Percentiles rank a stretch among this genome's conserved stretches.
These are phyloP conservation scores for Drosophila nigricruria DNA, from an alignment of 2,888 invertebrate genomes.

Conservation along the genomic window DNA sequence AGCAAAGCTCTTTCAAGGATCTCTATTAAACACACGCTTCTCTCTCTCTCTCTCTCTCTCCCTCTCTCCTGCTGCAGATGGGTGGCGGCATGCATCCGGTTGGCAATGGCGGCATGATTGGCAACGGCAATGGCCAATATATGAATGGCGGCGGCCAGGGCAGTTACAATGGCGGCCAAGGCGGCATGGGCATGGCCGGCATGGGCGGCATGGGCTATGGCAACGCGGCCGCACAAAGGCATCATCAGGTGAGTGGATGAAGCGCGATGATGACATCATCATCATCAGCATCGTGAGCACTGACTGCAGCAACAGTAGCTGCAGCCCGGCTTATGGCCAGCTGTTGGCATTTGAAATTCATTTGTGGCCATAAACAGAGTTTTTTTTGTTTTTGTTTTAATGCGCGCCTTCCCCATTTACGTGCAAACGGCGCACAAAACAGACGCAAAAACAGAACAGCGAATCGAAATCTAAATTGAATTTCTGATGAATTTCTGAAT, in stretches of 20 bases:
- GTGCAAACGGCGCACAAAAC: constrained; percentile 22
- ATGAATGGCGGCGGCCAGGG: constrained; percentile 81
- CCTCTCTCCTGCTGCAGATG: constrained; percentile 72
- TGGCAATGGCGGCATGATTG: constrained; percentile 77
- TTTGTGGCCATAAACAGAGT: constrained; percentile 55
- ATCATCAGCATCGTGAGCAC: not conserved
- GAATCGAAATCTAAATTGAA: constrained; percentile 26
- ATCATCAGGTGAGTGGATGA: constrained; percentile 84
- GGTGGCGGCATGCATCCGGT: constrained; percentile 83
- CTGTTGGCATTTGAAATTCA: constrained; percentile 42
- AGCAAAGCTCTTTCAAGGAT: not conserved
- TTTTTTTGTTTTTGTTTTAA: constrained; percentile 14
- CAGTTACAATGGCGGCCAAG: constrained; percentile 71
- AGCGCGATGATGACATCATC: constrained; percentile 38
- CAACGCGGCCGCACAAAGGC: constrained; percentile 78
- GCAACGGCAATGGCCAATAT: constrained; percentile 79
- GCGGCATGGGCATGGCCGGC: constrained; percentile 81
- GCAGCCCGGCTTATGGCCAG: constrained; percentile 22
- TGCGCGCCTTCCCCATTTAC: constrained; percentile 27
- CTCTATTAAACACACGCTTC: not conserved
- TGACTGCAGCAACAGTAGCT: constrained; percentile 19
- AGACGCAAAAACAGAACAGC: constrained; percentile 10
- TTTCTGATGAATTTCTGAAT: constrained; percentile 17
- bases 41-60: not conserved
- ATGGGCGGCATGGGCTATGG: constrained; percentile 80